Evolutionary conservation across 2,797 vertebrate genomes (phyloP).

Genomic region (Echeneis naucrates): DNA sequence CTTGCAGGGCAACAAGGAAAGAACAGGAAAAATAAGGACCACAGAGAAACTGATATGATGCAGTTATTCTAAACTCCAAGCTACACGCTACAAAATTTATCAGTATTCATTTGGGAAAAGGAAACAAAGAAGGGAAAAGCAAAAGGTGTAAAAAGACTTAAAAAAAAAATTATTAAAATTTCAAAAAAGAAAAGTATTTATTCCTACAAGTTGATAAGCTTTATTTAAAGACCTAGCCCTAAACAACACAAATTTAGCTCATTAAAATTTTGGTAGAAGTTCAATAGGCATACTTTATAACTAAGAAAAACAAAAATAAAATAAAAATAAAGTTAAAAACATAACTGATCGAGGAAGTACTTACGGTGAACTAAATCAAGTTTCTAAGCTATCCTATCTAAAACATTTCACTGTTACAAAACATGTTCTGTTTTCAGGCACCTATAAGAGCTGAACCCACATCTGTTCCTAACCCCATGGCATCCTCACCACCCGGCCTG

Average conservation of each 20-base stretch:
- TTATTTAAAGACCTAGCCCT: conserved; percentile 39
- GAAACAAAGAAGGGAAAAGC: conserved; percentile 57
- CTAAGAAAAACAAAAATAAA: conserved; percentile 41
- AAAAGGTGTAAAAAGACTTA: conserved; percentile 53
- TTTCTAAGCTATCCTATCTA: conserved; percentile 85
- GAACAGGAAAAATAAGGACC: conserved; percentile 68
- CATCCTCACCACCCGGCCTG: conserved; percentile 96
- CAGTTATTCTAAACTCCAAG: conserved; percentile 70
- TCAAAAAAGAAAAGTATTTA: conserved; percentile 25
- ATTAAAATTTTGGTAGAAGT: conserved; percentile 43
- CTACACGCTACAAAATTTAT: conserved; percentile 66
- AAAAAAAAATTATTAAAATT: conserved; percentile 18
- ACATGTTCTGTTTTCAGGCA: conserved; percentile 88
- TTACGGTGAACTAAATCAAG: conserved; percentile 89
- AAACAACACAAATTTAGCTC: conserved; percentile 39
- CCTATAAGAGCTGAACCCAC: conserved; percentile 95
- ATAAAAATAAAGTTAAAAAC: conserved; percentile 42
- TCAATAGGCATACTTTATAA: conserved; percentile 44
- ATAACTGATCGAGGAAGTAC: conserved; percentile 85
- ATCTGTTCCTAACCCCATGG: conserved; percentile 96
- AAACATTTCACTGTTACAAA: conserved; percentile 84
- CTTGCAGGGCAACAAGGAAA: conserved; percentile 88
- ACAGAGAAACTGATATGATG: conserved; percentile 32
- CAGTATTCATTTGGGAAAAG: conserved; percentile 67
- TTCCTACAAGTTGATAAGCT: conserved; percentile 35